A percentile compares a stretch with the other conserved stretches of the same genome.
Evolutionary conservation across 1,140 invertebrate genomes (phyloP).

Genomic region (Olivierus martensii): DNA sequence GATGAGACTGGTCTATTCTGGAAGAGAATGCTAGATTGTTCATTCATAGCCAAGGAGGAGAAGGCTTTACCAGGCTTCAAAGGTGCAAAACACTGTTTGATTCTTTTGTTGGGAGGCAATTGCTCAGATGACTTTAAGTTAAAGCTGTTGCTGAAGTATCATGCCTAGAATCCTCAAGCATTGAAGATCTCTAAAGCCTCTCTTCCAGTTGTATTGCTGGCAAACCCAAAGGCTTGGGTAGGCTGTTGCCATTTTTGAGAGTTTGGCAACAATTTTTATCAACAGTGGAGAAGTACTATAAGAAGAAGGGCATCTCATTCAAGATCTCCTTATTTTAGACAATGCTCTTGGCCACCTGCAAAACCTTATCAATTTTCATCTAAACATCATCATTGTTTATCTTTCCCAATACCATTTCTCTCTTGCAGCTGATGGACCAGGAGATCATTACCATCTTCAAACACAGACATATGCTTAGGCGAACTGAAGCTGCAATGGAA

Average conservation of each 20-base stretch:
- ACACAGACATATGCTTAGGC: background rate
- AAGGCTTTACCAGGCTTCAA: constrained; percentile 10
- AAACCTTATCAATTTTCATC: background rate
- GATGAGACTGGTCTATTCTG: constrained; percentile 20
- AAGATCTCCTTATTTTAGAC: constrained; percentile 18
- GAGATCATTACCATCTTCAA: constrained; percentile 14
- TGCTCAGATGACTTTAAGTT: constrained; percentile 10
- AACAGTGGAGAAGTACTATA: constrained; percentile 12
- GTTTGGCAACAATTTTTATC: constrained; percentile 15
- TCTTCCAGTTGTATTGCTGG: constrained; percentile 11
- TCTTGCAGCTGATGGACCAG: constrained; percentile 11
- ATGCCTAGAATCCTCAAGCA: constrained; percentile 12
- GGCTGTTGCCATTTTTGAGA: constrained; percentile 8
- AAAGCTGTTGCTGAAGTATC: constrained; percentile 9
- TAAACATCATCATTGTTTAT: constrained; percentile 5
- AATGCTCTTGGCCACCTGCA: constrained; percentile 18
- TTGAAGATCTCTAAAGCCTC: constrained; percentile 3
- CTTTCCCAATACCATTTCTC: constrained; percentile 11
- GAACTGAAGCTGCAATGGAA: background rate
- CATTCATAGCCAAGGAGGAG: constrained; percentile 5
- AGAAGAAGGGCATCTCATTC: constrained; percentile 5
- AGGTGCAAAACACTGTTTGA: constrained; percentile 12
- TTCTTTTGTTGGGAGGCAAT: constrained; percentile 11
- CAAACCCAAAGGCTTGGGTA: constrained; percentile 12
- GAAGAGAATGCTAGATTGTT: constrained; percentile 17